Base-by-base conservation (phyloP, 2,888 invertebrate genomes). In the Melanotus villosus region DNA sequence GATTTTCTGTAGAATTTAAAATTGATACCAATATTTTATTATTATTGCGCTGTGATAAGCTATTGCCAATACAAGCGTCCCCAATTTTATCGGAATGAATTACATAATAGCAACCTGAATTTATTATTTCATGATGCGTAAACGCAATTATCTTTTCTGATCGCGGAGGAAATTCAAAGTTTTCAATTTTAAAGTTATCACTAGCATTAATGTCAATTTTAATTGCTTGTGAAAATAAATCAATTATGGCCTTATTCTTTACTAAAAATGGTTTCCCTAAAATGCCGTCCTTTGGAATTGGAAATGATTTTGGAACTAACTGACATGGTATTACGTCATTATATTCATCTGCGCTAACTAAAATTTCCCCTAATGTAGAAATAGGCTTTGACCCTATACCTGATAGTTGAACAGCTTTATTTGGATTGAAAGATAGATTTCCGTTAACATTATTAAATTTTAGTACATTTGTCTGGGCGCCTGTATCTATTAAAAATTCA, bases 401-500 rank as follows among this genome's bases (percentile, higher is more conserved):
- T 18, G 41, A 41, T 5, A 41, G 7, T 7, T 41, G 7, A 41
- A 41, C 14, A 2, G 41, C 18, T 18, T 41, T 41, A 12, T 41
- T 9, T 9, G 6, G 10, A 12, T 41, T 41, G 7, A 18, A n/a
- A n/a, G n/a, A n/a, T n/a, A n/a, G n/a, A n/a, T n/a, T n/a, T 14
- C 9, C 6, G 1, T 41, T 41, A 12, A 41, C 18, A n/a, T 41
- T 41, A 6, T 12, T 10, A 1, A 16, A 6, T 12, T 41, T 41
- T 10, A 41, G n/a, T 14, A 41, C 14, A 41, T 41, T 41, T 2
- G 14, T 7, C 9, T 14, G 41, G 2, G 41, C 41, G 2, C 18
- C 41, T 14, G 41, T 41, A n/a, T 41, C 41, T 7, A 41, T 41
- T 18, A 41, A 41, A 14, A 16, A 41, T 41, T 41, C 41, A 41